Evolutionary conservation across 2,888 invertebrate species (phyloP).

Genomic region (Orthosia gothica): DNA sequence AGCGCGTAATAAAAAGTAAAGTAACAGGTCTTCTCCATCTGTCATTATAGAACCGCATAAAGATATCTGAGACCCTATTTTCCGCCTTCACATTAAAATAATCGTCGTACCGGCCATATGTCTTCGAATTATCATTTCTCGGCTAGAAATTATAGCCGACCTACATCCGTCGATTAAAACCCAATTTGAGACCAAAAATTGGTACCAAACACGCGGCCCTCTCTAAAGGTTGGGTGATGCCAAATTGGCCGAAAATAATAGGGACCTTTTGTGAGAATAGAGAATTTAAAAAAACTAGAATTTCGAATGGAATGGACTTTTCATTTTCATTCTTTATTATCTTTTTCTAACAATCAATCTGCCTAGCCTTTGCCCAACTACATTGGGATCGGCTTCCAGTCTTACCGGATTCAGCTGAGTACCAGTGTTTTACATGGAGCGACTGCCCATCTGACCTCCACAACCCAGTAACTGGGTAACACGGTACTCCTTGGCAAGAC

Average conservation of each 20-base stretch:
- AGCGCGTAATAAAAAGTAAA: constrained; percentile 56
- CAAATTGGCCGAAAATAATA: constrained; percentile 71
- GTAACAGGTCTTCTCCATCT: constrained; percentile 41
- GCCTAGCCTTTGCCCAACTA: too few relatives aligned
- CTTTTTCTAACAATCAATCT: too few relatives aligned
- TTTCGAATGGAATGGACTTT: constrained; percentile 7
- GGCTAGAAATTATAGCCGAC: constrained; percentile 70
- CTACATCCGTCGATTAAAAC: constrained; percentile 86
- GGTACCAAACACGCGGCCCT: constrained; percentile 58
- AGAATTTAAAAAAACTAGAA: constrained; percentile 25
- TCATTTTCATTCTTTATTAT: neutral
- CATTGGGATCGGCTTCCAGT: too few relatives aligned
- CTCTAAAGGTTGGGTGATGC: constrained; percentile 69
- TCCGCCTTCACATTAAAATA: constrained; percentile 79
- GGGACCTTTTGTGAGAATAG: constrained; percentile 17
- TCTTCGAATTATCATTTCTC: constrained; percentile 79
- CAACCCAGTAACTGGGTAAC: too few relatives aligned
- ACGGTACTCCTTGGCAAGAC: too few relatives aligned
- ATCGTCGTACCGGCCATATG: constrained; percentile 77
- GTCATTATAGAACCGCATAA: constrained; percentile 66
- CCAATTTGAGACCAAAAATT: constrained; percentile 79
- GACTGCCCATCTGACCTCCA: too few relatives aligned
- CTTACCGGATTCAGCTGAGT: too few relatives aligned
- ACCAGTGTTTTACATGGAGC: too few relatives aligned
- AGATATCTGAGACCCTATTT: constrained; percentile 61